A percentile compares a stretch with the other conserved stretches of the same genome.
These are phyloP conservation scores for Proisotoma minuta DNA, from an alignment of 2,888 invertebrate genomes.

Conservation along the genomic window DNA sequence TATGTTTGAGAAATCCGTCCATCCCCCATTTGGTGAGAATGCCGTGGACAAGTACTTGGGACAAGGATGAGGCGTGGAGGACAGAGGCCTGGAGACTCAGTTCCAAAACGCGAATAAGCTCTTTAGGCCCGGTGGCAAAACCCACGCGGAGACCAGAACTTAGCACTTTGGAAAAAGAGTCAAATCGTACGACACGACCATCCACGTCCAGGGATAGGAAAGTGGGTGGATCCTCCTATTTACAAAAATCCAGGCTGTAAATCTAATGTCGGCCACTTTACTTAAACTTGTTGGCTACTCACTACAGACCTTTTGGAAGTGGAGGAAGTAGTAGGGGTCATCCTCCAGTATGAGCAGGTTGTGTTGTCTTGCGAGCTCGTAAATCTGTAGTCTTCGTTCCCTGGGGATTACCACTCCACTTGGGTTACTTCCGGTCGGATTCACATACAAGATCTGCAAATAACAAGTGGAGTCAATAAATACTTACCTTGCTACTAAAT, in stretches of 20 bases:
- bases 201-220: conserved; percentile 70
- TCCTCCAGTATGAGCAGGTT: conserved; percentile 75
- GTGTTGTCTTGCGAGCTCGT: conserved; percentile 68
- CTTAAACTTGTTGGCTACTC: not conserved
- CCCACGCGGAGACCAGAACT: conserved; percentile 68
- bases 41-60: conserved; percentile 61
- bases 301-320: conserved; percentile 60
- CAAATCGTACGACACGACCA: conserved; percentile 69
- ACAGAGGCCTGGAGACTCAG: conserved; percentile 67
- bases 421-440: conserved; percentile 73
- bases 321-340: conserved; percentile 75
- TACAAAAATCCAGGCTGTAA: not conserved
- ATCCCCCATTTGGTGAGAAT: conserved; percentile 60
- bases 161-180: conserved; percentile 72
- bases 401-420: conserved; percentile 65
- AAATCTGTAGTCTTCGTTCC: conserved; percentile 64
- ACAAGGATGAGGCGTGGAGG: conserved; percentile 61
- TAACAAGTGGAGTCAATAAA: not conserved
- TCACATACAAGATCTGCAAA: conserved; percentile 59
- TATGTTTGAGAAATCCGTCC: conserved; percentile 60
- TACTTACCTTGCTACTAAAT: not conserved
- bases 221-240: conserved; percentile 58
- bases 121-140: conserved; percentile 67
- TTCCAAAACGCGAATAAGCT: conserved; percentile 61
- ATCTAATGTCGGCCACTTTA: not conserved